Evolutionary conservation across 2,797 vertebrate genomes (phyloP), one percentile per base, ranked within the genome.

Genomic region (Todus mexicanus): DNA sequence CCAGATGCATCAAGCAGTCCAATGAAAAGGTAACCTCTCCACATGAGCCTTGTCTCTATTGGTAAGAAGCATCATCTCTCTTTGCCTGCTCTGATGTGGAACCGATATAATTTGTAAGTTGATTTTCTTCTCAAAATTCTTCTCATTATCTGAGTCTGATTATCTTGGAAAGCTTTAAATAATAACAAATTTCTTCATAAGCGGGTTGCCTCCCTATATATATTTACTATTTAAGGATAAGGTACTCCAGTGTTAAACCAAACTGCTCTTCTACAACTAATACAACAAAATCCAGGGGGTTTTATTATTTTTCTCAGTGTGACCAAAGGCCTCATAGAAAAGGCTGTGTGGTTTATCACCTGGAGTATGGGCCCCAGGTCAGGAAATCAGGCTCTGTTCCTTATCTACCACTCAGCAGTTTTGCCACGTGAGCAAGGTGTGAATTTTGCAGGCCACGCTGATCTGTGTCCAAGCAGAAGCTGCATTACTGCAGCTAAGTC

Each of bases 121-220:
- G 40, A 48, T 84, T 84, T 91, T 83, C 51, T 78, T 84, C 63
- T 78, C n/a, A 40, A 64, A 87, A 53, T 38, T 85, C 6, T 72
- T 90, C 31, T 71, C 8, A 15, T 42, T 42, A 11, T 65, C 54
- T 73, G 31, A 51, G 27, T 72, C 43, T 3, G 2, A 74, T 26
- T 53, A 31, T 51, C 48, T 87, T 60, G 53, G 60, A 76, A 79
- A 70, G 16, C 45, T 79, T 90, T 79, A 92, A 89, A 70, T 43
- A 75, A 15, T 33, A 64, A 61, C 9, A 53, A 8, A 20, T 47
- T 84, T 94, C 27, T 82, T 27, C 25, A 31, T 54, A 37, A 3
- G 54, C n/a, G 15, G 4, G 6, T 76, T 78, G 33, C 25, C 14
- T 69, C 31, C 26, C 17, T n/a, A 10, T 33, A 35, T 33, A 56